Percentiles rank a stretch among this genome's conserved stretches.
Conservation (phyloP, 2,113 vertebrate genomes). For the Reinhardtius hippoglossoides region DNA sequence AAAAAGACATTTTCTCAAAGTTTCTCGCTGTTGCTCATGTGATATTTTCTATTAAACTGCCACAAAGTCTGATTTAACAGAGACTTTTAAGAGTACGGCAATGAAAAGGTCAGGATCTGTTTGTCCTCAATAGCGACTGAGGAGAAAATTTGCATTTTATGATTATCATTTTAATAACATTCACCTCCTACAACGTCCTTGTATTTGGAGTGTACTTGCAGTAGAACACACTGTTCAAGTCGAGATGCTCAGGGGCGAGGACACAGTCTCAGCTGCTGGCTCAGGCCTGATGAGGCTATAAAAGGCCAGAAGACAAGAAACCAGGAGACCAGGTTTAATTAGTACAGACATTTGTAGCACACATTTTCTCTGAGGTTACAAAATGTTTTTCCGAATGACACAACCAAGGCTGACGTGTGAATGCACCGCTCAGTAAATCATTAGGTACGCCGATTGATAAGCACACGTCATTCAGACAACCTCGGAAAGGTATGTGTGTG, state of each 20-base stretch:
- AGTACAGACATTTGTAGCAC: constrained; percentile 9
- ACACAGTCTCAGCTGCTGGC: constrained; percentile 27
- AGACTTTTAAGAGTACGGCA: neutral
- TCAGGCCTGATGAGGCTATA: neutral
- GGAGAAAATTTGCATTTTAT: constrained; percentile 7
- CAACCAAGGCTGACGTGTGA: neutral
- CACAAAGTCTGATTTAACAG: neutral
- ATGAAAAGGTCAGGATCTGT: constrained; percentile 20
- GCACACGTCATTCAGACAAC: neutral
- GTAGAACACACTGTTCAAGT: neutral
- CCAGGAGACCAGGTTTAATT: constrained; percentile 18
- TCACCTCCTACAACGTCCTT: neutral
- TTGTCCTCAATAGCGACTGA: neutral
- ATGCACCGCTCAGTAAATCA: neutral
- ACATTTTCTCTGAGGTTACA: neutral
- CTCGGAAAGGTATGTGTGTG: neutral
- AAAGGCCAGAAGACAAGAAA: neutral
- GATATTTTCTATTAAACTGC: constrained; percentile 1
- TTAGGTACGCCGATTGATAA: too few relatives aligned
- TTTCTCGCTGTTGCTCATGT: constrained; percentile 11
- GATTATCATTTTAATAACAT: constrained; percentile 8
- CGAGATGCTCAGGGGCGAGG: constrained; percentile 12
- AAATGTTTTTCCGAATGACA: neutral
- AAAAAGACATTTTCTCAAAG: constrained; percentile 3
- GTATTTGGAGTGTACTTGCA: neutral